Base-by-base conservation (phyloP, 2,888 invertebrate genomes). In the Patella ulyssiponensis region DNA sequence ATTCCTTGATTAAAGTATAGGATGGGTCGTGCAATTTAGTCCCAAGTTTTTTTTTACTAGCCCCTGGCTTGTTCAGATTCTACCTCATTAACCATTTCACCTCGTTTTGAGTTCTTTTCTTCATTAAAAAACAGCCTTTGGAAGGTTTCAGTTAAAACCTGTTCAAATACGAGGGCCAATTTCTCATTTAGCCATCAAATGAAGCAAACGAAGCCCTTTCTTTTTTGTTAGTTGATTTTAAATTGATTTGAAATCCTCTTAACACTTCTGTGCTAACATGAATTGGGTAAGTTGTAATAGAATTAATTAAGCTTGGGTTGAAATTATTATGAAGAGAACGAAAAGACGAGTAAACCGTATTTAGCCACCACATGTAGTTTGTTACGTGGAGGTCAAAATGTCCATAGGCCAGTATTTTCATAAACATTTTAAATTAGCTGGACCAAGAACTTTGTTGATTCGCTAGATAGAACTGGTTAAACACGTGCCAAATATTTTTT, bases 1-100 rank as follows among this genome's bases (percentile, higher is more conserved):
- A 64, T 64, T 64, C 64, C 64, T 64, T 64, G 64, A 64, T 64
- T 64, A 64, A 64, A 64, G 20, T 64, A 23, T 23, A 64, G 64
- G 64, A 64, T 64, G 64, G 64, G 64, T 64, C 20, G 23, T 23
- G 64, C 64, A 64, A 64, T 64, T 23, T 23, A 64, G 64, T 64
- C 20, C 11, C 20, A 23, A 64, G 20, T 23, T 64, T 23, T 64
- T 23, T 64, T 64, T 64, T 64, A 23, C 64, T 64, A 64, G 23
- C 64, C 64, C 64, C 20, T 64, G 64, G 64, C 64, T 23, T 64
- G 64, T 64, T 23, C 64, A 64, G 23, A 64, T 64, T 64, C 64
- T 23, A 20, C 23, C 64, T 64, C 20, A 64, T 64, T 64, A 64
- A 23, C 64, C 64, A 64, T 64, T 64, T 64, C 64, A 64, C 64